These are phyloP conservation scores for Upupa epops DNA, from an alignment of 2,113 vertebrate genomes.

Conservation along the genomic window DNA sequence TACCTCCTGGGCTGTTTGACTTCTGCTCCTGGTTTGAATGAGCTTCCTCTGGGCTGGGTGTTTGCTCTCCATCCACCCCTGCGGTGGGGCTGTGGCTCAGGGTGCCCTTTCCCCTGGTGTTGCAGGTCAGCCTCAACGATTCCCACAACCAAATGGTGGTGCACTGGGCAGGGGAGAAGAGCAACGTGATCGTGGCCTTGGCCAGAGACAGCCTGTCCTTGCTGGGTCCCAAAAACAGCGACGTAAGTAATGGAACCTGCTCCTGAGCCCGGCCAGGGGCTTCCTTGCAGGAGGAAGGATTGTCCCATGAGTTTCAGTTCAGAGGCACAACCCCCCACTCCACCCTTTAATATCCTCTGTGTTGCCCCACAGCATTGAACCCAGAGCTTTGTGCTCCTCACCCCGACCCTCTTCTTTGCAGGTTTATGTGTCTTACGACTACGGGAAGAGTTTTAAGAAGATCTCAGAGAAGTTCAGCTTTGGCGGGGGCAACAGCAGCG, in stretches of 20 bases:
- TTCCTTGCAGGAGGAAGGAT: neutral
- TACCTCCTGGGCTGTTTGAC: neutral
- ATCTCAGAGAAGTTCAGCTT: constrained; percentile 86
- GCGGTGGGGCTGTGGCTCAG: neutral
- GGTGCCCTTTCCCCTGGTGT: neutral
- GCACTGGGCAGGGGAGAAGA: constrained; percentile 98
- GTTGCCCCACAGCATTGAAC: neutral
- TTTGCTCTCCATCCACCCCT: neutral
- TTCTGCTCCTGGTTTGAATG: rapidly evolving
- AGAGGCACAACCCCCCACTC: neutral
- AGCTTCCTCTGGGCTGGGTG: neutral
- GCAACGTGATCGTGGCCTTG: constrained; percentile 94
- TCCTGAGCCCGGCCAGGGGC: neutral
- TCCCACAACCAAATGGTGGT: constrained; percentile 99
- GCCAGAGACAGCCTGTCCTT: constrained; percentile 90
- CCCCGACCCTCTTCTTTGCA: constrained; percentile 39
- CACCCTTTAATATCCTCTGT: neutral
- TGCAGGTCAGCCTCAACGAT: constrained; percentile 93
- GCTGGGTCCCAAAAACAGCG: constrained; percentile 86
- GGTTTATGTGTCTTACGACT: constrained; percentile 95
- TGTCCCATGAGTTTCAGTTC: neutral
- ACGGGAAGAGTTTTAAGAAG: constrained; percentile 86
- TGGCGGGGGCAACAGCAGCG: constrained; percentile 64
- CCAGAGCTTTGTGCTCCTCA: neutral
- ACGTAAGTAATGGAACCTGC: constrained; percentile 76